Evolutionary conservation across 2,797 vertebrate genomes (phyloP), one percentile per base, ranked within the genome.

Genomic region (Spizella passerina): DNA sequence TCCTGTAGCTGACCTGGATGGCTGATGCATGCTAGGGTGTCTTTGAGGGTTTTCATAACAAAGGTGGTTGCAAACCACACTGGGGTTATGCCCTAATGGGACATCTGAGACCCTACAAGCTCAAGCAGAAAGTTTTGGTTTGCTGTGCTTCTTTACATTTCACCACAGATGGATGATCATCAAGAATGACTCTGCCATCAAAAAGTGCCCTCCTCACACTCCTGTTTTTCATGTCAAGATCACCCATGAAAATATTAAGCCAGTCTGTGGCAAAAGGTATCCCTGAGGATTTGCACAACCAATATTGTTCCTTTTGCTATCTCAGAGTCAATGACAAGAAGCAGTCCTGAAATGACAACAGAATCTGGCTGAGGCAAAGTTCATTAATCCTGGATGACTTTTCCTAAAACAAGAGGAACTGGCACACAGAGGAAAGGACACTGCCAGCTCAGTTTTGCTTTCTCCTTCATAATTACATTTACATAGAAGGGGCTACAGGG

Each of bases 21-120:
- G 29, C 16, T 61, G 38, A 60, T 38, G 44, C 23, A 41, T 4
- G 23, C 21, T 22, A 43, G 64, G 52, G 20, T 46, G 77, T 38
- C 27, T 65, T 8, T 5, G n/a, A 87, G 18, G 34, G 20, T 84
- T 71, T 82, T 66, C 71, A 39, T 3, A 72, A 17, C 52, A 50
- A 53, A 68, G 14, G 17, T 34, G 27, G 24, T 6, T 90, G 61
- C 16, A 88, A 83, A 86, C 56, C 63, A 61, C 70, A 61, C 0
- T 6, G 21, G 5, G 5, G 7, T 65, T 76, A 69, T 3, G 2
- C 20, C 36, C 32, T 44, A 65, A 61, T 0, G 1, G 29, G 46
- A 83, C 22, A 64, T 7, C 17, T 23, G 15, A 4, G 5, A 39
- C 11, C 14, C 30, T 55, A 43, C n/a, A 63, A 73, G 29, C 52